These are phyloP conservation scores for Orientallactaga bullata DNA, from an alignment of 2,113 vertebrate species.

Conservation along the genomic window DNA sequence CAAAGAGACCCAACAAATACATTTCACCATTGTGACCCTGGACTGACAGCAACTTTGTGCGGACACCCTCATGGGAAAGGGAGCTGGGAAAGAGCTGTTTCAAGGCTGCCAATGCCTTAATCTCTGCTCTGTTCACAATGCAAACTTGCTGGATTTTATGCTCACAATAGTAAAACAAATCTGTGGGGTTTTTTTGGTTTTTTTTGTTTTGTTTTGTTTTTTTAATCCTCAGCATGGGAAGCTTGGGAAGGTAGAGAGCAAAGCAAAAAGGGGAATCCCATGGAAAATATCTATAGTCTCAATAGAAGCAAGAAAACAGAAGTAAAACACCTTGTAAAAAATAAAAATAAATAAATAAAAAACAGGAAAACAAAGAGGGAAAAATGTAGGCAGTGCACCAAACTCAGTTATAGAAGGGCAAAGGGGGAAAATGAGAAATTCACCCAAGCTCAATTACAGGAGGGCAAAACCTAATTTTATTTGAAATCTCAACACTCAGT, in stretches of 20 bases:
- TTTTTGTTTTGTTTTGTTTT: too few species aligned
- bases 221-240: slow-evolving; percentile 78
- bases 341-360: too few species aligned
- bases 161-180: slow-evolving; percentile 79
- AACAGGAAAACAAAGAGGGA: background rate
- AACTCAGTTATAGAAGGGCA: background rate
- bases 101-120: slow-evolving; percentile 89
- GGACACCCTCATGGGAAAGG: slow-evolving; percentile 88
- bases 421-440: slow-evolving; percentile 76
- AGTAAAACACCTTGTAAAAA: background rate
- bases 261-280: slow-evolving; percentile 81
- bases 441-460: slow-evolving; percentile 84
- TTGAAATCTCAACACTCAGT: slow-evolving; percentile 88
- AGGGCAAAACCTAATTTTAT: slow-evolving; percentile 86
- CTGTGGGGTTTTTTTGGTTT: slow-evolving; percentile 78
- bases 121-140: slow-evolving; percentile 88
- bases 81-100: slow-evolving; percentile 90
- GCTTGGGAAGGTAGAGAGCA: slow-evolving; percentile 80
- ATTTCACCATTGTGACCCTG: slow-evolving; percentile 90
- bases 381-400: slow-evolving; percentile 79
- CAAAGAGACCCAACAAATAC: slow-evolving; percentile 91
- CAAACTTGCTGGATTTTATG: slow-evolving; percentile 85
- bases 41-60: slow-evolving; percentile 87
- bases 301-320: slow-evolving; percentile 65
- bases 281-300: slow-evolving; percentile 85